A percentile compares a stretch with the other conserved stretches of the same genome.
phyloP scores from a whole-genome alignment of 2,888 invertebrate species.

The Chrysolina oricalcia region DNA sequence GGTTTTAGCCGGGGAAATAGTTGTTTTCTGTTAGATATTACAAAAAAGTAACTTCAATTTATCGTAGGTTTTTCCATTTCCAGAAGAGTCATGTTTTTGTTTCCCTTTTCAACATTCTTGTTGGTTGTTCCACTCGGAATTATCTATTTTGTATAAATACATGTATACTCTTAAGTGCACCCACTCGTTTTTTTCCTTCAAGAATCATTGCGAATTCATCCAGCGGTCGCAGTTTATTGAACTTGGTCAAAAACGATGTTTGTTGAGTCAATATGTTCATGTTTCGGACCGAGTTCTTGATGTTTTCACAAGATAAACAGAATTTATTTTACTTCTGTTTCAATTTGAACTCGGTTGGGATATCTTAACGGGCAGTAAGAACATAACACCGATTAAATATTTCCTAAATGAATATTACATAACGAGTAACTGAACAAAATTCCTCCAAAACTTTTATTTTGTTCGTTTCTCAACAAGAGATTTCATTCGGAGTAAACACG shows the following conservation, averaged over 20 bases:
- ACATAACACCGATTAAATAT: background rate
- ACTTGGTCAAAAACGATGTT: background rate
- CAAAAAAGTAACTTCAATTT: too few relatives aligned
- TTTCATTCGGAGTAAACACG: background rate
- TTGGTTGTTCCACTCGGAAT: constrained; percentile 7
- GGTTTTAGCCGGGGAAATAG: too few relatives aligned
- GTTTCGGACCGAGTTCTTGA: background rate
- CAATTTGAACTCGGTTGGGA: background rate
- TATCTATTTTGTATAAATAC: background rate
- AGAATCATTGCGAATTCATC: constrained; percentile 5
- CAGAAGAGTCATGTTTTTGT: background rate
- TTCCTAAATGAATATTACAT: constrained; percentile 9
- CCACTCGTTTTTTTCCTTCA: constrained; percentile 1
- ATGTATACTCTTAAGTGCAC: background rate
- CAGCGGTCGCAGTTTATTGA: constrained; percentile 10
- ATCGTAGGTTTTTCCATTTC: too few relatives aligned
- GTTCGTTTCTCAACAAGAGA: background rate
- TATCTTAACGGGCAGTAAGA: constrained; percentile 3
- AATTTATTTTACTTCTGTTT: constrained; percentile 15
- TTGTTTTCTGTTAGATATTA: too few relatives aligned
- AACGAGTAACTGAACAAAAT: background rate
- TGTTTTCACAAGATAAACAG: constrained; percentile 10
- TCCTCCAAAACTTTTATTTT: background rate
- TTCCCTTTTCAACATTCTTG: background rate
- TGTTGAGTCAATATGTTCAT: constrained; percentile 5